Conservation (phyloP, 2,113 vertebrate genomes). For the Tauraco erythrolophus region DNA sequence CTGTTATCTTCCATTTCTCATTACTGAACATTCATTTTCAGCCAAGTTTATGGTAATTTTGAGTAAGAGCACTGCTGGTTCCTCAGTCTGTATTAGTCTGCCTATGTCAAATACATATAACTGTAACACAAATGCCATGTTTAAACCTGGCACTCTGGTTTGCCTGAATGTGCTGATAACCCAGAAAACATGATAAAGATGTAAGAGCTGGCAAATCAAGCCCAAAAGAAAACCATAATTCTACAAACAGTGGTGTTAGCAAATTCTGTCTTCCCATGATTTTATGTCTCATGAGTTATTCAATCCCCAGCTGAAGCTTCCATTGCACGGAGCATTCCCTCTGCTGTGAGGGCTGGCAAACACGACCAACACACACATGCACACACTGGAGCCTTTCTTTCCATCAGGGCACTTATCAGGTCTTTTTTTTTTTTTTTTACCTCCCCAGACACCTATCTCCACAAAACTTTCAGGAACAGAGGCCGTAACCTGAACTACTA, state of each 20-base stretch:
- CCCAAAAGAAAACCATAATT: not conserved
- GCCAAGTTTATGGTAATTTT: not conserved
- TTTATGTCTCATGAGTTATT: not conserved
- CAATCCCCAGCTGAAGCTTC: not conserved
- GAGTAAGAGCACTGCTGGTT: not conserved
- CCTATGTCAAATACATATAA: not conserved
- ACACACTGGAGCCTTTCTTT: not conserved
- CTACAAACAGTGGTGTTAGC: not conserved
- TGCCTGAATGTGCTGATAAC: not conserved
- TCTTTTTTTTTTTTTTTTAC: not conserved
- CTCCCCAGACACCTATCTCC: constrained; percentile 33
- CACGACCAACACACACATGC: fast-evolving
- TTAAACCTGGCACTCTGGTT: not conserved
- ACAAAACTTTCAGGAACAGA: constrained; percentile 62
- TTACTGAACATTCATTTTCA: not conserved
- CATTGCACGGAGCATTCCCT: not conserved
- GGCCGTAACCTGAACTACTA: constrained; percentile 57
- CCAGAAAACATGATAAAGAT: not conserved
- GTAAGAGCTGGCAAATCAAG: not conserved
- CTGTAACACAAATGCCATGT: not conserved
- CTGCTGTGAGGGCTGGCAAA: not conserved
- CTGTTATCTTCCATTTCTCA: not conserved
- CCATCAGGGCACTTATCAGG: not conserved
- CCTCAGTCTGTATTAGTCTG: not conserved
- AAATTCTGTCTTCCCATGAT: not conserved